Evolutionary conservation across 53 echinoderm and acorn worm species (phyloP), one percentile per base, ranked within the genome.

Genomic region (Zoroaster sp.): DNA sequence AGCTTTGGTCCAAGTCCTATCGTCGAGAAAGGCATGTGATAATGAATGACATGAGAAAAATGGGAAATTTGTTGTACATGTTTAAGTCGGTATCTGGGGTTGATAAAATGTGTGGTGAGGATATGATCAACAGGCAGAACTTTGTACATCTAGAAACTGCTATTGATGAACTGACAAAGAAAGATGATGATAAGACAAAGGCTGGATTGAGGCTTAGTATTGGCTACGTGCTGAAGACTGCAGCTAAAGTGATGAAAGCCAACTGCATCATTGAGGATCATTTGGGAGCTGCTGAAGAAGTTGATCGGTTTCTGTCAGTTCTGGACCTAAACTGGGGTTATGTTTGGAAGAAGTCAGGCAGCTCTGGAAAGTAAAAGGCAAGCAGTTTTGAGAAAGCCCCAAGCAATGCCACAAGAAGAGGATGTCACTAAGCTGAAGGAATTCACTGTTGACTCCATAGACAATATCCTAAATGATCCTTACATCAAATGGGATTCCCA

Each of bases 201-300:
- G 67, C 52, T 43, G 72, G 86, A 7, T 41, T 86, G 13, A 37
- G 70, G 20, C 86, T 86, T 10, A 69, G 72, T 15, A 21, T 86
- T 42, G 86, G 86, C 17, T 86, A 86, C 51, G 17, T 86, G 4
- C 46, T 86, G 13, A 86, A 86, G 47, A 86, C 23, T 39, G 46
- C 45, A 8, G 69, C 69, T 31, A 86, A 49, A 9, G 47, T 86
- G 4, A 86, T 86, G 86, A 78, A 78, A 54, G 78, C 78, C 10
- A 35, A 51, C 14, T 78, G 35, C 32, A 83, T 68, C 28, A 83
- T 68, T 30, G 32, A 68, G 21, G 83, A 39, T 33, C 63, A 39
- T 15, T 14, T 17, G 32, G 34, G 38, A 41, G 35, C 28, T 68
- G 47, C 42, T 17, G 69, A 83, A 34, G 83, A 83, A 11, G 43